Evolutionary conservation across 2,113 vertebrate genomes (phyloP).

Genomic region (Calonectris borealis): DNA sequence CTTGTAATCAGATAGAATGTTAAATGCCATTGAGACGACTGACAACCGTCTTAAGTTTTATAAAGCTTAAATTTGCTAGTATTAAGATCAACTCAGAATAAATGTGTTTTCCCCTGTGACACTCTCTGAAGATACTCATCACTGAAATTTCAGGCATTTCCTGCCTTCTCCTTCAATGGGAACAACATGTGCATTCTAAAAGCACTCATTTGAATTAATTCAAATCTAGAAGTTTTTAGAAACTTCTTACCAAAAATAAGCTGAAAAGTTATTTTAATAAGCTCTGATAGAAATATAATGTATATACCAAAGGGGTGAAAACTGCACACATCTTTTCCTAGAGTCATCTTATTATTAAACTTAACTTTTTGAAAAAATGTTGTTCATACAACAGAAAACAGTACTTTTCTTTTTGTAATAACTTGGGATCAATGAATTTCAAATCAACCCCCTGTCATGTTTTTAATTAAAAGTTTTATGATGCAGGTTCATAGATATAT

Average conservation of each 20-base stretch:
- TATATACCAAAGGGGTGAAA: background rate
- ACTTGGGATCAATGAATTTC: background rate
- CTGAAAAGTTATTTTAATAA: background rate
- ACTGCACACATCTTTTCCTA: background rate
- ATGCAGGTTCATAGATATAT: background rate
- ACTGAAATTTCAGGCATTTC: constrained; percentile 11
- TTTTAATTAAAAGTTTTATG: background rate
- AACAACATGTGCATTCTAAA: background rate
- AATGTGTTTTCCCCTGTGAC: background rate
- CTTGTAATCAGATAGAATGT: background rate
- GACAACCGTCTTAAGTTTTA: background rate
- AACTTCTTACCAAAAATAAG: background rate
- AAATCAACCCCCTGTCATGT: background rate
- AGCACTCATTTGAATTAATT: background rate
- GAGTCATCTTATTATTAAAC: background rate
- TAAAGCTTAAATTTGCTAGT: background rate
- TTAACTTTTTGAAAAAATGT: background rate
- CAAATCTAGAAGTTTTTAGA: background rate
- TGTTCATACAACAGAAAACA: background rate
- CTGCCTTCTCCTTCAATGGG: background rate
- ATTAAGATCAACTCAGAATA: background rate
- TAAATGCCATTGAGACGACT: background rate
- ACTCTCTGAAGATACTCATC: background rate
- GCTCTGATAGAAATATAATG: background rate
- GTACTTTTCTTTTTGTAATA: background rate